phyloP scores from a whole-genome alignment of 64 coral and sea anemone species.

The Dendronephthya gigantea region DNA sequence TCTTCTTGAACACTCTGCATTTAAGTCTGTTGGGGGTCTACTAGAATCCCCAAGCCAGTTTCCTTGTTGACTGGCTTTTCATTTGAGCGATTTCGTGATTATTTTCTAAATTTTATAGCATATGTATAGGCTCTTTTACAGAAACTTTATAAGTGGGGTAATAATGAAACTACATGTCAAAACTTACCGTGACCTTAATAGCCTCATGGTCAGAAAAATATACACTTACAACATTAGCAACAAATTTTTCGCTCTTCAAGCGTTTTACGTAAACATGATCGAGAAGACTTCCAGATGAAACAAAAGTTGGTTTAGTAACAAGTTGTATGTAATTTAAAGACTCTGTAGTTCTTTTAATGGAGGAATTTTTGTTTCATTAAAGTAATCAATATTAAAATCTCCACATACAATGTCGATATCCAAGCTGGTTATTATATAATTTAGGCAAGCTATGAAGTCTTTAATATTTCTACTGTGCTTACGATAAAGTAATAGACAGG shows the following conservation, averaged over 20 bases:
- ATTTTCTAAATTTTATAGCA: too few species aligned
- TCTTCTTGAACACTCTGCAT: too few species aligned
- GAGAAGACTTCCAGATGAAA: not conserved
- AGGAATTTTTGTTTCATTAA: not conserved
- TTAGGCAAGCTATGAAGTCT: not conserved
- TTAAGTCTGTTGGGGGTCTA: too few species aligned
- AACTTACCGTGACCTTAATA: too few species aligned
- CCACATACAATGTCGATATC: not conserved
- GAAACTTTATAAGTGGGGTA: too few species aligned
- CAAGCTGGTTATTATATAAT: not conserved
- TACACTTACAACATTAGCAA: not conserved
- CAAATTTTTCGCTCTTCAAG: not conserved
- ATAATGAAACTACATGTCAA: too few species aligned
- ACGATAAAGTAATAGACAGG: not conserved
- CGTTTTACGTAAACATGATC: not conserved
- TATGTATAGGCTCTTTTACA: too few species aligned
- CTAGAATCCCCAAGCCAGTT: too few species aligned
- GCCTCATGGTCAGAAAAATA: not conserved
- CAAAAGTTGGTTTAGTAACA: not conserved
- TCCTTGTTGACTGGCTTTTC: too few species aligned
- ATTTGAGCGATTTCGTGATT: too few species aligned
- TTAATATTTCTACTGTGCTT: not conserved
- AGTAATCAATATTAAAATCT: constrained; percentile 8
- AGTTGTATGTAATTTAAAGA: not conserved
- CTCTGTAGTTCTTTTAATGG: not conserved